Conservation (phyloP, 2,113 vertebrate genomes). For the Gambusia affinis region DNA sequence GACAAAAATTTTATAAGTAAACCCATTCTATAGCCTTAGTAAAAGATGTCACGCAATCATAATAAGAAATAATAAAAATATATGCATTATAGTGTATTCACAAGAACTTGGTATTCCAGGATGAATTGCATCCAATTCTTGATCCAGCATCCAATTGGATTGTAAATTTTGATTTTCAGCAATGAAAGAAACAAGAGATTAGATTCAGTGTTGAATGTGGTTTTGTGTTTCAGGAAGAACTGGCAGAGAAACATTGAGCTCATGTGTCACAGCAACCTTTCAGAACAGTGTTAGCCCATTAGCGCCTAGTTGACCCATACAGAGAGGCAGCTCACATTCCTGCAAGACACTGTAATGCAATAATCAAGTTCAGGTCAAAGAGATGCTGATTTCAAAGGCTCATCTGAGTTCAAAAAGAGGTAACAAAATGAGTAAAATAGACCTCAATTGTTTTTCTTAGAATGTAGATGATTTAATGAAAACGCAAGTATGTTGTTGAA, state of each 20-base stretch:
- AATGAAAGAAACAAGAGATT: not conserved
- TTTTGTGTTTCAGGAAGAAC: conserved; percentile 7
- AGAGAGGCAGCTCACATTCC: conserved; percentile 11
- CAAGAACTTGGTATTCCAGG: no score
- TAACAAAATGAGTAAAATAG: not conserved
- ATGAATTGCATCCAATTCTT: no score
- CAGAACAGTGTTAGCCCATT: conserved; percentile 33
- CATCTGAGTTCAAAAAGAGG: conserved; percentile 1
- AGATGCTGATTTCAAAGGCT: conserved; percentile 2
- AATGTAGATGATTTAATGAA: not conserved
- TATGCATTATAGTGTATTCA: no score
- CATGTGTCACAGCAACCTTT: conserved; percentile 35
- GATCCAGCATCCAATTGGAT: no score
- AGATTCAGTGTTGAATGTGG: not conserved
- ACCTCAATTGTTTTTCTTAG: no score
- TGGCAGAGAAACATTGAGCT: not conserved
- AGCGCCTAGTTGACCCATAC: conserved; percentile 39
- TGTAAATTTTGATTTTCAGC: not conserved
- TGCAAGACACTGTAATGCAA: conserved; percentile 15
- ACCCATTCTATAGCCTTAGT: no score
- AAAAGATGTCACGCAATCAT: no score
- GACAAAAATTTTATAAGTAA: no score
- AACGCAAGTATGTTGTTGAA: no score
- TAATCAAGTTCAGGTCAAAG: not conserved
- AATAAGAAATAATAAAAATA: no score